These are phyloP conservation scores for Noctua janthe DNA, from an alignment of 2,888 invertebrate genomes.

Conservation along the genomic window DNA sequence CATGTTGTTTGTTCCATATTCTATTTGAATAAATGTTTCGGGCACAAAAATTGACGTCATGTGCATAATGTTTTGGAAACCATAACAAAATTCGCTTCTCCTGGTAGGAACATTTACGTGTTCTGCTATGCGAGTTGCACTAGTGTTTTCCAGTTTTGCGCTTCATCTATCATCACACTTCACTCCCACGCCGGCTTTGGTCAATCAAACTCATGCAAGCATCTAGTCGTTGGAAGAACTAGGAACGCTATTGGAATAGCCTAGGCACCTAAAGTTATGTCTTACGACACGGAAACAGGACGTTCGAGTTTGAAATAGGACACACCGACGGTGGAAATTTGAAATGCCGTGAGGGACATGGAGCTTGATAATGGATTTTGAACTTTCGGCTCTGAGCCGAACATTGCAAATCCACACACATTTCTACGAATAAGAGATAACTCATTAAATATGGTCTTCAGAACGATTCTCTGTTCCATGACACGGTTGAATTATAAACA, in stretches of 20 bases:
- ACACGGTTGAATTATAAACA: background rate
- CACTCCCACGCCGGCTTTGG: conserved; percentile 50
- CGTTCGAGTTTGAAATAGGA: conserved; percentile 4
- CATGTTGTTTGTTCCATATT: background rate
- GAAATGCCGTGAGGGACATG: background rate
- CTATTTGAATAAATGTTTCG: background rate
- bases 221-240: conserved; percentile 24
- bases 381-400: background rate
- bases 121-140: conserved; percentile 4
- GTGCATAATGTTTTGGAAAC: background rate
- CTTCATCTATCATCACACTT: conserved; percentile 53
- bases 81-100: background rate
- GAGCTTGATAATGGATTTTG: background rate
- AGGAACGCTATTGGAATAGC: conserved; percentile 10
- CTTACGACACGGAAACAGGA: conserved; percentile 14
- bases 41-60: background rate
- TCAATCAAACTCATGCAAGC: conserved; percentile 50
- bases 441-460: background rate
- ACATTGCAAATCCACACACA: background rate
- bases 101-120: background rate
- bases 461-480: background rate
- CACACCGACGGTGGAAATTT: background rate
- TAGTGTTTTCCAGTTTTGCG: conserved; percentile 23
- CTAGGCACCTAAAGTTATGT: background rate
- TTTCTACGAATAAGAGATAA: conserved; percentile 1